Base-by-base conservation (phyloP, 1,140 invertebrate species). In the Cherax quadricarinatus region DNA sequence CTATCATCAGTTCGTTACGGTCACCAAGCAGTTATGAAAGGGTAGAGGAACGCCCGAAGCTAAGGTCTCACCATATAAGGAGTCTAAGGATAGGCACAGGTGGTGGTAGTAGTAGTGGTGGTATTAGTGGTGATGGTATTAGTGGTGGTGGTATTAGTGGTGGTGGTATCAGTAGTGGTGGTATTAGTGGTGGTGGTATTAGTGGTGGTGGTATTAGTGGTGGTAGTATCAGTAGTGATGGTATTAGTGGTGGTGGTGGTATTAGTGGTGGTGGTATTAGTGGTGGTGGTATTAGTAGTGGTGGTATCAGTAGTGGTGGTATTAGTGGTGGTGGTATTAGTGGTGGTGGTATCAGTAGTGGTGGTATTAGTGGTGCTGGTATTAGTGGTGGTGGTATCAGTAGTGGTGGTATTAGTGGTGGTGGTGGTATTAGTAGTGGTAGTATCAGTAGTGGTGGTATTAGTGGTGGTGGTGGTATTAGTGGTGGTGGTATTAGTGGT, bases 1-100 rank as follows among this genome's bases (percentile, higher is more conserved):
- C 24, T 70, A 85, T 85, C 70, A 85, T 85, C 83, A 85, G 83
- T 85, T 85, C 53, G 60, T 53, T 24, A 85, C 60, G 83, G 60
- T 70, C 60, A 53, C 60, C 60, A 49, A 30, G 83, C 24, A 2
- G 83, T 85, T 60, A 85, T 70, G 83, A 85, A 85, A 48, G 83
- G 83, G 60, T 85, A 70, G 48, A 18, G 83, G 30, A 66, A 48
- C 62, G 82, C 53, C 83, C 83, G 30, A 2, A 70, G 30, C 60
- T 30, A 12, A 24, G n/a, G 70, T 5, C 12, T 75, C n/a, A 6
- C 24, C 70, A 30, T 24, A 30, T 75, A 75, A 30, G 70, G 70
- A 24, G 21, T 21, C n/a, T 10, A 7, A 6, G 70, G 24, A 75
- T 21, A 30, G 70, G 21, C 66, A 18, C 14, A 5, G 70, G n/a